phyloP scores from a whole-genome alignment of 2,113 vertebrate species.

The Tupaia tana region DNA sequence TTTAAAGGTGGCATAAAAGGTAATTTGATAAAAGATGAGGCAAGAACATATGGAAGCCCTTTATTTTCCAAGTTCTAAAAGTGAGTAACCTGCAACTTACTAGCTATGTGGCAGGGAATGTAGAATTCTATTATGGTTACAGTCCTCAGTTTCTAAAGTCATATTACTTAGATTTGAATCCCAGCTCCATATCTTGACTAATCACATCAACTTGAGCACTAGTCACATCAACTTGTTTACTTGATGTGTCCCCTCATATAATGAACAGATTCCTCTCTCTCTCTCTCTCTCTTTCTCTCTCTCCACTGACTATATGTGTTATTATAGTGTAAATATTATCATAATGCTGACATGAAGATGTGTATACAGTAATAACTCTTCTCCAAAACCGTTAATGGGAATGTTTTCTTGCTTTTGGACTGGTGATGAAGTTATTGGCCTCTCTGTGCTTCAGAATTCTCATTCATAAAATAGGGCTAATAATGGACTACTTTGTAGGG shows the following conservation, averaged over 20 bases:
- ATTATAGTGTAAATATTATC: conserved; percentile 73
- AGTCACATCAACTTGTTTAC: conserved; percentile 43
- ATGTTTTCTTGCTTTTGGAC: conserved; percentile 61
- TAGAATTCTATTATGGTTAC: not conserved
- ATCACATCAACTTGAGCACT: not conserved
- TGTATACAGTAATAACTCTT: conserved; percentile 60
- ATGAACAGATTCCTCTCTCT: conserved; percentile 57
- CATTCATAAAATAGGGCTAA: not conserved
- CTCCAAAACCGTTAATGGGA: conserved; percentile 44
- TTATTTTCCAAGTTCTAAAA: conserved; percentile 36
- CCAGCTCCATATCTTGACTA: not conserved
- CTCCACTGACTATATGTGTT: conserved; percentile 26
- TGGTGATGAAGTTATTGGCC: not conserved
- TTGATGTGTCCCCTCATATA: conserved; percentile 55
- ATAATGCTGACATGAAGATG: conserved; percentile 53
- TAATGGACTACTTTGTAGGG: not conserved
- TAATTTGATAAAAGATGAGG: not conserved
- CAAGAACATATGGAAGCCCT: not conserved
- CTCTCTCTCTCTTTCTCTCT: conserved; percentile 44
- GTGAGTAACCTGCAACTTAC: not conserved
- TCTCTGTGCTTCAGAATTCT: not conserved
- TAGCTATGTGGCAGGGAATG: not conserved
- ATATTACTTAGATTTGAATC: conserved; percentile 8
- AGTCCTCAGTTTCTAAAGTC: not conserved
- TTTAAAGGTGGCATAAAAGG: not conserved